Evolutionary conservation across 2,113 vertebrate species (phyloP).

Genomic region (Tachycineta bicolor): DNA sequence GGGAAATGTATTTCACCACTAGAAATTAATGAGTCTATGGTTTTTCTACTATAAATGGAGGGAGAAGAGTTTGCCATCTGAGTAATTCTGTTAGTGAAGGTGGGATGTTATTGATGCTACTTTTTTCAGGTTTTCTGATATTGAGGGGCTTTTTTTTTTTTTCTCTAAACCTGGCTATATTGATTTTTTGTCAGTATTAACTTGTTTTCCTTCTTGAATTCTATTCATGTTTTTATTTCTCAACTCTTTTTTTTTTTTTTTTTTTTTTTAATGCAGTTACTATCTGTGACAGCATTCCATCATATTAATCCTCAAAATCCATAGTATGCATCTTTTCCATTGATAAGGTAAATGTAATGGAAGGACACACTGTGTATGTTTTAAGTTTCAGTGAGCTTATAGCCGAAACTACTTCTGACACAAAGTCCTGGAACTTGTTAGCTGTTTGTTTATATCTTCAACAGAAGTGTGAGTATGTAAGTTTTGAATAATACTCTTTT

Average conservation of each 20-base stretch:
- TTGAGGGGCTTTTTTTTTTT: background rate
- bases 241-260: background rate
- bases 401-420: background rate
- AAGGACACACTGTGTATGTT: background rate
- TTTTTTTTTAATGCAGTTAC: background rate
- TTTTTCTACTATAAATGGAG: background rate
- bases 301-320: background rate
- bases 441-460: background rate
- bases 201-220: background rate
- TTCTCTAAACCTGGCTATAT: background rate
- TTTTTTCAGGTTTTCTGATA: background rate
- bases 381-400: background rate
- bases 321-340: background rate
- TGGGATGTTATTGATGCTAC: background rate
- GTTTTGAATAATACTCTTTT: background rate
- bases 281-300: background rate
- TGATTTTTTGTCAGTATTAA: background rate
- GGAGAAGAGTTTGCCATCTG: background rate
- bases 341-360: background rate
- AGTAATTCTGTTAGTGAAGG: background rate
- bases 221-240: background rate
- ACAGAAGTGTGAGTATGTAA: background rate
- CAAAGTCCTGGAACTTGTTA: background rate
- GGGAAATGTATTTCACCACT: background rate
- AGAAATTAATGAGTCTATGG: background rate